phyloP scores from a whole-genome alignment of 2,888 invertebrate genomes.

The Molorchus minor region DNA sequence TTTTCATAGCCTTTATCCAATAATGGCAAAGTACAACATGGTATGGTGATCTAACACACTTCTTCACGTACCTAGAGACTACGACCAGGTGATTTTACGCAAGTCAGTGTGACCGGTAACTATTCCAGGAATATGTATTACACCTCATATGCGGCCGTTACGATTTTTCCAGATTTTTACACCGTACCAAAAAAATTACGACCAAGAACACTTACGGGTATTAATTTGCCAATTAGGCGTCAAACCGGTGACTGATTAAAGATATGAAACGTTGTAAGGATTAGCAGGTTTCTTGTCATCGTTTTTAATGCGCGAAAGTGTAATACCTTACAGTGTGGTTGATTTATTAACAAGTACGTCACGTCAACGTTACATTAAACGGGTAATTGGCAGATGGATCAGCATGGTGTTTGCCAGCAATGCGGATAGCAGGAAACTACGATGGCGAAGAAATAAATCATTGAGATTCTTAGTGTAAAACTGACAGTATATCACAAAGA shows the following conservation, averaged over 20 bases:
- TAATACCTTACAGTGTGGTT: not conserved
- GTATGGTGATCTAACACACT: not conserved
- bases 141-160: slow-evolving; percentile 6
- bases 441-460: no score
- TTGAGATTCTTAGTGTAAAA: no score
- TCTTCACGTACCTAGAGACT: slow-evolving; percentile 1
- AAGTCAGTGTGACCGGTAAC: slow-evolving; percentile 5
- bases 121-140: slow-evolving; percentile 17
- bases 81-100: slow-evolving; percentile 3
- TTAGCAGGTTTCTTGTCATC: slow-evolving; percentile 9
- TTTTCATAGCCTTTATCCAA: slow-evolving; percentile 8
- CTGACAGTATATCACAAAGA: no score
- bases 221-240: slow-evolving; percentile 20
- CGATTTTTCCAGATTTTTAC: slow-evolving; percentile 13
- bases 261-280: slow-evolving; percentile 10
- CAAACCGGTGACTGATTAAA: slow-evolving; percentile 7
- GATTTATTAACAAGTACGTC: not conserved
- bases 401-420: slow-evolving; percentile 24
- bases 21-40: not conserved
- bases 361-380: slow-evolving; percentile 17
- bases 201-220: slow-evolving; percentile 6
- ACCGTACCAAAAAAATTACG: slow-evolving; percentile 2
- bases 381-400: slow-evolving; percentile 27
- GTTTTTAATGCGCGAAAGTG: slow-evolving; percentile 1
- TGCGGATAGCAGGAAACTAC: slow-evolving; percentile 35